Evolutionary conservation across 2,888 invertebrate species (phyloP).

Genomic region (Tipula confusa): DNA sequence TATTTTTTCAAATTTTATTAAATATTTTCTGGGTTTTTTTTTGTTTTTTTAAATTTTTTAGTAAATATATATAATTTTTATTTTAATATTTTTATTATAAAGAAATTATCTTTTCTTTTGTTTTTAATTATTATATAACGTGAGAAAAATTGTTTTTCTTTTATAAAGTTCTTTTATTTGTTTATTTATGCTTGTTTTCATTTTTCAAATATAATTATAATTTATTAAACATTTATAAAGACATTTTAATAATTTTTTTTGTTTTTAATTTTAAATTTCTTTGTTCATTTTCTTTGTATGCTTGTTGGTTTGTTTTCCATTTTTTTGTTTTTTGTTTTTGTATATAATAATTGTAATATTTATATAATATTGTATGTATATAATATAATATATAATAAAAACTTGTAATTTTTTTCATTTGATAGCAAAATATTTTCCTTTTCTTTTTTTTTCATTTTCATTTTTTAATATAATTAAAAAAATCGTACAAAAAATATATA

Average conservation of each 20-base stretch:
- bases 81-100: not conserved
- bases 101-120: not conserved
- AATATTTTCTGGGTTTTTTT: not conserved
- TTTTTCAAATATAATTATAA: not conserved
- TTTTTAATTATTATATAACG: constrained; percentile 8
- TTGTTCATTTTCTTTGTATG: constrained; percentile 25
- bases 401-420: not conserved
- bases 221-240: constrained; percentile 5
- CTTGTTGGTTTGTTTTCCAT: too few relatives aligned
- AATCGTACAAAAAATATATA: constrained; percentile 25
- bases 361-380: not conserved
- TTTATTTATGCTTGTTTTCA: not conserved
- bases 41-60: not conserved
- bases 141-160: not conserved
- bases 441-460: not conserved
- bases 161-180: not conserved
- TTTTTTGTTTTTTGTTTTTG: too few relatives aligned
- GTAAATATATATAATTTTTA: not conserved
- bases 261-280: not conserved
- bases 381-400: not conserved
- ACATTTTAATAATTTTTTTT: not conserved
- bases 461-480: not conserved
- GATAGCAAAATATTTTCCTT: constrained; percentile 16
- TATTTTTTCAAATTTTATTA: not conserved
- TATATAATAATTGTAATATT: not conserved